These are phyloP conservation scores for Quadroppia sp. DNA, from an alignment of 2,888 invertebrate species.

Conservation along the genomic window DNA sequence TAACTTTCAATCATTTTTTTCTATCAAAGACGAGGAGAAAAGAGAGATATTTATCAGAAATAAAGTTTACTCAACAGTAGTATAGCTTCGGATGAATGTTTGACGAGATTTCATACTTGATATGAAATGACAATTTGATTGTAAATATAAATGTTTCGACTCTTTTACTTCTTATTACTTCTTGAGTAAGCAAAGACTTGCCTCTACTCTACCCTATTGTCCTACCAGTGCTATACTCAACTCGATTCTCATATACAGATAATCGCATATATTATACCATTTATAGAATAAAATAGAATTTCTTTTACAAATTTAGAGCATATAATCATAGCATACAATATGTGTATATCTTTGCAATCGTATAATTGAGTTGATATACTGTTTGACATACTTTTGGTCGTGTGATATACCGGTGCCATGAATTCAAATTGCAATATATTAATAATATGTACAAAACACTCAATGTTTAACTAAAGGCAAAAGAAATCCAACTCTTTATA, in stretches of 20 bases:
- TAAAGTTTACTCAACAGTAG: constrained; percentile 35
- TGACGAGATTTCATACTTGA: constrained; percentile 34
- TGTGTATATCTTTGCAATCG: not conserved
- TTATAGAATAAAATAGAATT: not conserved
- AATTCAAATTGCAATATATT: constrained; percentile 22
- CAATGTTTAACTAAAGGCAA: constrained; percentile 10
- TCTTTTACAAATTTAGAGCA: constrained; percentile 9
- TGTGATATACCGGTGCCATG: constrained; percentile 29
- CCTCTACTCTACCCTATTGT: not conserved
- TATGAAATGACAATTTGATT: constrained; percentile 32
- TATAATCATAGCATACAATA: not conserved
- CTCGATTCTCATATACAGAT: not conserved
- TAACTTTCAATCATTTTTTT: constrained; percentile 21
- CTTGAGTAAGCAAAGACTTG: constrained; percentile 32
- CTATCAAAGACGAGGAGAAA: constrained; percentile 28
- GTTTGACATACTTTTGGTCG: constrained; percentile 11
- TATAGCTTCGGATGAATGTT: constrained; percentile 9
- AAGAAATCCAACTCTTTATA: constrained; percentile 15
- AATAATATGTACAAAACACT: no score
- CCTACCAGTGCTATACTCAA: not conserved
- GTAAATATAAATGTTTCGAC: constrained; percentile 32
- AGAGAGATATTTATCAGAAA: constrained; percentile 24
- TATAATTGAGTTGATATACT: constrained; percentile 16
- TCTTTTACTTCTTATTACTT: constrained; percentile 28
- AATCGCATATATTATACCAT: constrained; percentile 34